These are phyloP conservation scores for Pogonomyrmex californicus DNA, from an alignment of 1,140 invertebrate genomes.

Conservation along the genomic window DNA sequence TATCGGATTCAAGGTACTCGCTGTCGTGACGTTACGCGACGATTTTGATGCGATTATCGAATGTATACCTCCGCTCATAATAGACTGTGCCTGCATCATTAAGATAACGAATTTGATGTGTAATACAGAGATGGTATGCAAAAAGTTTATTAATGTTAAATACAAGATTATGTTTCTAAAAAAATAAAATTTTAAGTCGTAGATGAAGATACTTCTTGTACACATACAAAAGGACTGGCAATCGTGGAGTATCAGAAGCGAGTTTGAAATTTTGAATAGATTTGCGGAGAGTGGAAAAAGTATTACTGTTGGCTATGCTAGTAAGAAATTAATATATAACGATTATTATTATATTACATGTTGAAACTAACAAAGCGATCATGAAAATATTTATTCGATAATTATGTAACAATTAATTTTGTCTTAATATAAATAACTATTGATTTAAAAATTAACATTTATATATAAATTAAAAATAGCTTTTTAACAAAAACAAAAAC, in stretches of 20 bases:
- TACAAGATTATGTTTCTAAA: neutral
- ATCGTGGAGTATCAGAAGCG: slow-evolving; percentile 1
- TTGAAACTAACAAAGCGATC: neutral
- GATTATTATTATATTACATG: neutral
- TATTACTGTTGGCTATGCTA: slow-evolving; percentile 36
- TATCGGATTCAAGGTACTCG: slow-evolving; percentile 32
- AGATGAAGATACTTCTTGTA: slow-evolving; percentile 40
- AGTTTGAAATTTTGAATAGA: slow-evolving; percentile 28
- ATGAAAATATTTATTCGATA: neutral
- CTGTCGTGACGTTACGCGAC: slow-evolving; percentile 17
- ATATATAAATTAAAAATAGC: neutral
- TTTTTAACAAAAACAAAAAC: neutral
- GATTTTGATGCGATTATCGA: slow-evolving; percentile 13
- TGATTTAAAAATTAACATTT: neutral
- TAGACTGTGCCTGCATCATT: slow-evolving; percentile 7
- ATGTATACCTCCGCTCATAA: slow-evolving; percentile 33
- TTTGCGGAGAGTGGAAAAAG: slow-evolving; percentile 45
- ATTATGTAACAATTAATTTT: neutral
- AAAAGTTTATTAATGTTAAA: neutral
- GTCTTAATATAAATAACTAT: neutral
- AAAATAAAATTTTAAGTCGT: slow-evolving; percentile 29
- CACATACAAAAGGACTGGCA: slow-evolving; percentile 33
- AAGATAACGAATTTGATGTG: neutral
- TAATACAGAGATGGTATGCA: slow-evolving; percentile 31
- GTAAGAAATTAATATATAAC: slow-evolving; percentile 18